Evolutionary conservation across 2,113 vertebrate species (phyloP).

Genomic region (Cyphomyrus discorhynchus): DNA sequence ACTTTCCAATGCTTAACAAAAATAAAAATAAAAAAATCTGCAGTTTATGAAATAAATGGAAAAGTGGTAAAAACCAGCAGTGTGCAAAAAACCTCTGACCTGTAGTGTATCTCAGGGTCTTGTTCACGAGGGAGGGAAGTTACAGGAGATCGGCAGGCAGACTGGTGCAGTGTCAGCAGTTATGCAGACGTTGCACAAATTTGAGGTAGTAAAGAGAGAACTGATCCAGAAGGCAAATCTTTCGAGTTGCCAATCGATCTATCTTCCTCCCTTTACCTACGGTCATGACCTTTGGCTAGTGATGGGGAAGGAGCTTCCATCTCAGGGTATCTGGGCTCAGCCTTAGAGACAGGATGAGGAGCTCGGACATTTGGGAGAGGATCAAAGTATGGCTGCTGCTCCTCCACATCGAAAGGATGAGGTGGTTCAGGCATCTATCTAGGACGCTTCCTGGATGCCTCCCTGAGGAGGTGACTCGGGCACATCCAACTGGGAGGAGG

Average conservation of each 20-base stretch:
- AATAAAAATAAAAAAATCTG: too few species aligned
- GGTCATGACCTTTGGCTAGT: neutral
- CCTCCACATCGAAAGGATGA: neutral
- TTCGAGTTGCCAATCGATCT: neutral
- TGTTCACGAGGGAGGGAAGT: neutral
- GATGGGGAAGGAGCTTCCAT: neutral
- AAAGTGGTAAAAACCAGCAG: too few species aligned
- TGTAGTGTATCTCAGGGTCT: neutral
- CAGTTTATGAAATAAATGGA: too few species aligned
- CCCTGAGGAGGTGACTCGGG: neutral
- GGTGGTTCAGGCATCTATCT: neutral
- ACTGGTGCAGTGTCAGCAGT: neutral
- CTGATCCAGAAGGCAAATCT: neutral
- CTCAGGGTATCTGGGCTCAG: neutral
- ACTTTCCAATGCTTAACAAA: too few species aligned
- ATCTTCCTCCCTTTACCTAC: too few species aligned
- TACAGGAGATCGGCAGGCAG: neutral
- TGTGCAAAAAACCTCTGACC: too few species aligned
- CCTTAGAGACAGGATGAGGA: neutral
- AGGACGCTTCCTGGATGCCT: neutral
- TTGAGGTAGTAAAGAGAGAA: neutral
- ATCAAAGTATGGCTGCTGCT: neutral
- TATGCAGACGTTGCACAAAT: neutral
- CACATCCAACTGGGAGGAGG: neutral
- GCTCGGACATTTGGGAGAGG: neutral